These are phyloP conservation scores for Oreotrochilus melanogaster DNA, from an alignment of 2,113 vertebrate species.

Conservation along the genomic window DNA sequence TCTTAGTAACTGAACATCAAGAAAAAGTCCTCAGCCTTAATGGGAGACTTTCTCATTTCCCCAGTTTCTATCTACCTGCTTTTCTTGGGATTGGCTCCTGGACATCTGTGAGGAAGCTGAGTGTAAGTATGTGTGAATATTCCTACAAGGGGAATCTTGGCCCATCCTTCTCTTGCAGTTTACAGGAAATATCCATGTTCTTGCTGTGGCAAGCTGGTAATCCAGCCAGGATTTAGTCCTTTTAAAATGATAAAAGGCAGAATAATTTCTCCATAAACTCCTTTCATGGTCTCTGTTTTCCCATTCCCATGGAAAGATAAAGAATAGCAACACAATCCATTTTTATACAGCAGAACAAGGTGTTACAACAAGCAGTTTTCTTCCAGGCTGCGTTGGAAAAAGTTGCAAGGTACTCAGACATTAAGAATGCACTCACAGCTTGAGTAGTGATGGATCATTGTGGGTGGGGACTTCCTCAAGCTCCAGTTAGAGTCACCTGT, in stretches of 20 bases:
- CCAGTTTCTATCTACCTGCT: accelerated
- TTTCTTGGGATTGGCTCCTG: neutral
- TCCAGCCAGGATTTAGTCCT: neutral
- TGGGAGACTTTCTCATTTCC: neutral
- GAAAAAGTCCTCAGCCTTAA: neutral
- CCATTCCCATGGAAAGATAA: neutral
- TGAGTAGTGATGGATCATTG: neutral
- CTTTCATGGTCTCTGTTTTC: neutral
- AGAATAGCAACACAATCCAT: neutral
- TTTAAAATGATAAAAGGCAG: neutral
- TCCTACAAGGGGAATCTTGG: neutral
- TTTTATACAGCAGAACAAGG: neutral
- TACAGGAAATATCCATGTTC: neutral
- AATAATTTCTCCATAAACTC: neutral
- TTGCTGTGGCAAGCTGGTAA: neutral
- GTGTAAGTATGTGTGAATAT: neutral
- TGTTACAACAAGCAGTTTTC: neutral
- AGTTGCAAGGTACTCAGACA: neutral
- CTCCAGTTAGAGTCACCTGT: neutral
- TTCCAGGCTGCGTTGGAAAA: accelerated
- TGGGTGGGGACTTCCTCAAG: neutral
- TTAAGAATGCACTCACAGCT: neutral
- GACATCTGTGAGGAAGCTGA: neutral
- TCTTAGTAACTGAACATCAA: neutral
- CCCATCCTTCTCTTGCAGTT: neutral